Base-by-base conservation (phyloP, 1,140 invertebrate genomes). In the Heliconius nattereri region DNA sequence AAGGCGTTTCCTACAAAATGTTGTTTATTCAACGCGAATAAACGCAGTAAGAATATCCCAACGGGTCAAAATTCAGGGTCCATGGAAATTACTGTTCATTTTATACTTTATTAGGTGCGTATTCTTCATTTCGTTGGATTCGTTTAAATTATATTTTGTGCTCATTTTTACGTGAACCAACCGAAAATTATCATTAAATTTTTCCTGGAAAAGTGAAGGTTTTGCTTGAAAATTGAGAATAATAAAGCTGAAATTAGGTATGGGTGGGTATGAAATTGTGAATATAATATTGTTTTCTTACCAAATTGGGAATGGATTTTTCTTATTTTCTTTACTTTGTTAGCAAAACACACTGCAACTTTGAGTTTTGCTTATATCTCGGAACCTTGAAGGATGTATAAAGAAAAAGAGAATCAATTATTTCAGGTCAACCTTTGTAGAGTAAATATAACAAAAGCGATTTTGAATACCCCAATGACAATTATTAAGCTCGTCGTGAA, bases 11-110 rank as follows among this genome's bases (percentile, higher is more conserved):
- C 20, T 60, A 40, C 74, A 40, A 78, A 70, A 79, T 76, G 71
- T 76, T 73, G 77, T 73, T 75, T 74, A 79, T 74, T 60, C 60
- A 70, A 52, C 73, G 77, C 77, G 74, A 73, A 78, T 40, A 77
- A 70, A 70, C 19, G 57, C 32, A 45, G 35, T 71, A 73, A 73
- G 71, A 26, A 73, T 52, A 72, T 49, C 70, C 71, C 77, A 20
- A 71, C n/a, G 77, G 72, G 57, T 73, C 54, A 23, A 23, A 57
- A 57, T 71, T 23, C 54, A 16, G 19, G 73, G 78, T 9, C 54
- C 54, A 23, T 57, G 54, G 57, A 76, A 76, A 79, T 82, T 79
- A 79, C 81, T 74, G 74, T 60, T 79, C 81, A 82, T 82, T 82
- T 76, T 52, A 75, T 79, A 72, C 71, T 79, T 76, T 79, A 78